phyloP scores from a whole-genome alignment of 2,888 invertebrate genomes.

The Cistogaster globosa region DNA sequence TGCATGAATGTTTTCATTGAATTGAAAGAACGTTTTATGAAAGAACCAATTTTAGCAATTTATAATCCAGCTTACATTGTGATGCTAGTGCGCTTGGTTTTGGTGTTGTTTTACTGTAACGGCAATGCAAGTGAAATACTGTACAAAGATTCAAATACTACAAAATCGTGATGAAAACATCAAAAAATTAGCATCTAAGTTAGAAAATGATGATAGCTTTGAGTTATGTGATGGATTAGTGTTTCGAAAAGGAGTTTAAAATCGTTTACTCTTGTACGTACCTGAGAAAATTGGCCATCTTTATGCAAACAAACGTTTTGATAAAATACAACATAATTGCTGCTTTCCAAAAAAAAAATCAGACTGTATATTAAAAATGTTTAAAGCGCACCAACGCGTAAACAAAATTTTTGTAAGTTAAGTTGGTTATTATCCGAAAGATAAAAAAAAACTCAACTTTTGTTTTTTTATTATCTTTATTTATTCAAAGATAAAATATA shows the following conservation, averaged over 20 bases:
- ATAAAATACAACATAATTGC: background rate
- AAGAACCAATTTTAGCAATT: too few species aligned
- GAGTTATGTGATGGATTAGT: conserved; percentile 20
- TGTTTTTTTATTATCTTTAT: too few species aligned
- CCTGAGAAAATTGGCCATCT: background rate
- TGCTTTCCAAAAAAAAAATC: background rate
- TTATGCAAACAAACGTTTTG: too few species aligned
- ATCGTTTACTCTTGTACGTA: conserved; percentile 12
- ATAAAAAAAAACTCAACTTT: too few species aligned
- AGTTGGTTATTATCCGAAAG: too few species aligned
- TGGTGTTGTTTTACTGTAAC: too few species aligned
- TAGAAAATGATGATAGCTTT: background rate
- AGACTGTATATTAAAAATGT: too few species aligned
- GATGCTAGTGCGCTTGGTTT: too few species aligned
- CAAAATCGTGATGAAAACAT: conserved; percentile 14
- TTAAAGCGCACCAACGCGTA: conserved; percentile 2
- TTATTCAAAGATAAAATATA: too few species aligned
- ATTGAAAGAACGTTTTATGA: too few species aligned
- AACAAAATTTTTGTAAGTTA: conserved; percentile 23
- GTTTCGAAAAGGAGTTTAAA: background rate
- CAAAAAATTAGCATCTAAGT: background rate
- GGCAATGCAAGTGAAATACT: background rate
- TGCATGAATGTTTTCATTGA: too few species aligned
- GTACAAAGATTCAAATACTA: conserved; percentile 9
- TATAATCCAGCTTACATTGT: too few species aligned